Evolutionary conservation across 2,113 vertebrate genomes (phyloP).

Genomic region (Numida meleagris): DNA sequence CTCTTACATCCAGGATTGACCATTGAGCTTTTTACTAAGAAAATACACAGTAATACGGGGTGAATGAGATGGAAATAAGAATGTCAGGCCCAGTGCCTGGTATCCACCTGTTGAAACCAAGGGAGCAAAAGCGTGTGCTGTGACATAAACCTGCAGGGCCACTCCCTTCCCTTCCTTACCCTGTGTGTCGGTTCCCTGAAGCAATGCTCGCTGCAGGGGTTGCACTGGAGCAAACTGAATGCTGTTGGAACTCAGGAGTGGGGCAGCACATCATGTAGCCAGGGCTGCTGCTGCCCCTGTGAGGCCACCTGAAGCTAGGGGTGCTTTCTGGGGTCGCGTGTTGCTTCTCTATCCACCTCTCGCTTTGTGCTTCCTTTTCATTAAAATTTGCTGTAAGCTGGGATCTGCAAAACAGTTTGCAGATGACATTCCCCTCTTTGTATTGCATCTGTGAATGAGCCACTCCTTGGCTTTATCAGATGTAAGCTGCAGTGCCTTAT

Average conservation of each 20-base stretch:
- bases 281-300: background rate
- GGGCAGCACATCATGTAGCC: accelerated
- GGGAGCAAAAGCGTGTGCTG: background rate
- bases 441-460: background rate
- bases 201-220: accelerated
- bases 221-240: accelerated
- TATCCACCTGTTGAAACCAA: background rate
- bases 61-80: background rate
- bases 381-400: background rate
- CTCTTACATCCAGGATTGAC: background rate
- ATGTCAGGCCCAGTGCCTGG: accelerated
- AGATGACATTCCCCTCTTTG: background rate
- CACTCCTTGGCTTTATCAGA: background rate
- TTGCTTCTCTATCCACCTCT: background rate
- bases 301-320: background rate
- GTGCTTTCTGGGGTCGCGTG: background rate
- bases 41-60: background rate
- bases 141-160: accelerated
- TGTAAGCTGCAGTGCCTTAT: background rate
- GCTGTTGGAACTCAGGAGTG: background rate
- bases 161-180: background rate
- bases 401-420: background rate
- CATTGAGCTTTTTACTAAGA: background rate
- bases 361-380: background rate
- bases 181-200: accelerated